Conservation (phyloP, 1,140 invertebrate species). For the Caenorhabditis remanei region DNA sequence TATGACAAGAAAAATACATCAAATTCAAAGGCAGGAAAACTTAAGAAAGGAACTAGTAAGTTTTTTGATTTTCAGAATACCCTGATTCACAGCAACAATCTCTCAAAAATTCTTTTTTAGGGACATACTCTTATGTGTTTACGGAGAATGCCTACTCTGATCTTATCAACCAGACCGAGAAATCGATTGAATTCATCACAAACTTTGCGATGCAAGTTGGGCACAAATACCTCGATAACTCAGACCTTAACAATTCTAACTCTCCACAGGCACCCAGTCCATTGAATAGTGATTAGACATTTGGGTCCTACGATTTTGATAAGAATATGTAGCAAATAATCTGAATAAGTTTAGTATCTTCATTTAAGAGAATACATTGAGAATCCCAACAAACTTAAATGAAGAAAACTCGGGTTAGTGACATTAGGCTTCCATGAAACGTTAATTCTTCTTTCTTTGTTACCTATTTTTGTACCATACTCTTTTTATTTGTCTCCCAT, state of each 20-base stretch:
- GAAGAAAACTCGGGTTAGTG: no score
- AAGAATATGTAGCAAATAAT: neutral
- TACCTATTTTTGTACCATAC: no score
- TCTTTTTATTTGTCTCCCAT: no score
- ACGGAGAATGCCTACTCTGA: conserved; percentile 25
- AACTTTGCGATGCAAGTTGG: conserved; percentile 4
- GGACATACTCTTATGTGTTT: conserved; percentile 24
- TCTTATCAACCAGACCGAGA: conserved; percentile 32
- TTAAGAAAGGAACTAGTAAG: conserved; percentile 33
- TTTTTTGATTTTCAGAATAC: no score
- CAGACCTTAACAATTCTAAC: neutral
- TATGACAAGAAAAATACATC: conserved; percentile 11
- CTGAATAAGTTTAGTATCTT: neutral
- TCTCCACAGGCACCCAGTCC: neutral
- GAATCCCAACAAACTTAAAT: no score
- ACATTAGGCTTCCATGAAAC: no score
- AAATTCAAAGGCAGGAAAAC: neutral
- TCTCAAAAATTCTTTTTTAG: neutral
- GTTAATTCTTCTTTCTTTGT: no score
- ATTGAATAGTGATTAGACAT: neutral
- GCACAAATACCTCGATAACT: conserved; percentile 7
- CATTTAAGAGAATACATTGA: no score
- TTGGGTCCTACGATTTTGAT: neutral
- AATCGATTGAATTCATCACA: conserved; percentile 13
- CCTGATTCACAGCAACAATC: no score